These are phyloP conservation scores for Chrysodeixis includens DNA, from an alignment of 2,888 invertebrate genomes.

Conservation along the genomic window DNA sequence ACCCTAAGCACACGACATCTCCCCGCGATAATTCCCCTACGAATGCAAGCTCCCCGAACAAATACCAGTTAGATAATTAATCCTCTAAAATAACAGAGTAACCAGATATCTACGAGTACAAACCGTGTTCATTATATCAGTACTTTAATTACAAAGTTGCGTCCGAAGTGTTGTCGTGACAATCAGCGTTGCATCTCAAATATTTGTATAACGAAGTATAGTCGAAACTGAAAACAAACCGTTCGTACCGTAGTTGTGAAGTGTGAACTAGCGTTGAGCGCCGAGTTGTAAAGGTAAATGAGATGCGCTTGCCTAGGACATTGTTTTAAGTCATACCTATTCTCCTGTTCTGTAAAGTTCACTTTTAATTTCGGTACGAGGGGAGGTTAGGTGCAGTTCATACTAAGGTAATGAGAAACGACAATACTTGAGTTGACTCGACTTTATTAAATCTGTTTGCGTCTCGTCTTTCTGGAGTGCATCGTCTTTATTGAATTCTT, in stretches of 20 bases:
- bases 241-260: constrained; percentile 49
- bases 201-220: constrained; percentile 63
- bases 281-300: constrained; percentile 71
- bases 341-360: constrained; percentile 75
- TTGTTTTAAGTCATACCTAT: constrained; percentile 78
- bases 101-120: constrained; percentile 36
- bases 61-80: constrained; percentile 32
- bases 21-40: background rate
- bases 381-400: constrained; percentile 50
- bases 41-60: constrained; percentile 17
- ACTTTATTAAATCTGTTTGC: background rate
- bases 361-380: constrained; percentile 80
- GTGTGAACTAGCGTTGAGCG: constrained; percentile 47
- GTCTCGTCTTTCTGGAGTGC: background rate
- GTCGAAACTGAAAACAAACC: constrained; percentile 58
- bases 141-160: constrained; percentile 57
- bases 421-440: background rate
- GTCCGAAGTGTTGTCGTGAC: constrained; percentile 58
- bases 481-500: background rate
- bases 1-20: background rate
- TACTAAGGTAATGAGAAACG: constrained; percentile 20
- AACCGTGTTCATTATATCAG: constrained; percentile 53
- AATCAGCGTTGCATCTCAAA: constrained; percentile 60
- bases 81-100: constrained; percentile 30
- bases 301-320: constrained; percentile 72